Evolutionary conservation across 2,888 invertebrate species (phyloP), one percentile per base, ranked within the genome.

Genomic region (Drosophila subsilvestris): DNA sequence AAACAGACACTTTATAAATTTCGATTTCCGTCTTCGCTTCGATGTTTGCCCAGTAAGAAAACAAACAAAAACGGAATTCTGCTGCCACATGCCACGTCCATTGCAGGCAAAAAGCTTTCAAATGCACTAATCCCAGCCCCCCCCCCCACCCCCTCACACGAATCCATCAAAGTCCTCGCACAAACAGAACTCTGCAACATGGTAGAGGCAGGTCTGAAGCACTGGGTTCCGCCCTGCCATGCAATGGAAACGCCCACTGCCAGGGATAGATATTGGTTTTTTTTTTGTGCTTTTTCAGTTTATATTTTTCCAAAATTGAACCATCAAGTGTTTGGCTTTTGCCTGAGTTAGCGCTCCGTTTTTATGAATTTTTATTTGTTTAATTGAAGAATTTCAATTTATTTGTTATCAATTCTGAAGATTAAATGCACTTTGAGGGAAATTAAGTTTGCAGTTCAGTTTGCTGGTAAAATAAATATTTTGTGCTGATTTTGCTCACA

Each of bases 81-180:
- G 37, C 37, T 37, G 37, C 37, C 37, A 14, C 14, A 37, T 37
- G 25, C 25, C 25, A 12, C 37, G n/a, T 37, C 37, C 37, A 37
- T 37, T 2, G 37, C n/a, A 1, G 37, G 37, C 12, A n/a, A 37
- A 37, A 37, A 37, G 37, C 37, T 37, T 37, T 37, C 37, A 37
- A n/a, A 1, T 37, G n/a, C 37, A 37, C n/a, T 37, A 37, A 37
- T 37, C 37, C 37, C 37, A 3, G 0, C 14, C 37, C 0, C 1
- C 37, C 1, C 5, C 14, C 68, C 43, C 12, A 14, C 20, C n/a
- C n/a, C n/a, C n/a, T n/a, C 8, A 22, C 63, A 62, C 55, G 45
- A 63, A 70, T 61, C 63, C 53, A 55, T 57, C 60, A 69, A 75
- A 47, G 56, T 65, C 57, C 58, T 50, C 56, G 65, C 81, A 57